Evolutionary conservation across 2,113 vertebrate species (phyloP), one percentile per base, ranked within the genome.

Genomic region (Dipodomys ordii): DNA sequence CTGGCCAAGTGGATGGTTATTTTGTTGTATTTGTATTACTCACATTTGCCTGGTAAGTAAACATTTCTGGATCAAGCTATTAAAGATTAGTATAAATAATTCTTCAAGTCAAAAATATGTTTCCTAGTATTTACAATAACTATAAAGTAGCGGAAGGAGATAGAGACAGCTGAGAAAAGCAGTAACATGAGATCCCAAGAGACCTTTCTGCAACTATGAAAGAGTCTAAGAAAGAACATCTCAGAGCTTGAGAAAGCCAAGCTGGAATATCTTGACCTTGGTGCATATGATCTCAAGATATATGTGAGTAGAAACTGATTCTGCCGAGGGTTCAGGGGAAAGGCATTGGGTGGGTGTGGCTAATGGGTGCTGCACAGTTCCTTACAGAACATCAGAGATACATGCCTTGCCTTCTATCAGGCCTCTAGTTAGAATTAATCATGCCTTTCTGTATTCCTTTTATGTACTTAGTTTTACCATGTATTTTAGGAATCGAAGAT

Each of bases 231-330:
- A 92, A 94, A 79, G 78, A 90, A 96, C 85, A 82, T 53, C 73
- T 57, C 79, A 35, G 53, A 23, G 53, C 72, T 79, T 22, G 64
- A 68, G 53, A 83, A 62, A 81, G 80, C 83, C 80, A 88, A 94
- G 30, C 91, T 74, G 83, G 97, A 90, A 88, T 96, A 97, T 96
- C 90, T 96, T 91, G 98, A 98, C 97, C 98, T 97, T 90, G 96
- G 92, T 57, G 84, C 96, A 96, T 53, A 94, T 77, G 71, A 88
- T 97, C 97, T 97, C 93, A 94, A 82, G 1, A 97, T 97, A n/a
- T 97, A 93, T 93, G 97, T 96, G 79, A 97, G 93, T 96, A 96
- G 96, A 98, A 98, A 98, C 98, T 97, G 93, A 98, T 98, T 97
- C 92, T 92, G 95, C 93, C 95, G 98, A 98, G 98, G 98, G 97